A percentile compares a stretch with the other conserved stretches of the same genome.
Evolutionary conservation across 2,888 invertebrate species (phyloP).

Genomic region (Cremastinae sp.): DNA sequence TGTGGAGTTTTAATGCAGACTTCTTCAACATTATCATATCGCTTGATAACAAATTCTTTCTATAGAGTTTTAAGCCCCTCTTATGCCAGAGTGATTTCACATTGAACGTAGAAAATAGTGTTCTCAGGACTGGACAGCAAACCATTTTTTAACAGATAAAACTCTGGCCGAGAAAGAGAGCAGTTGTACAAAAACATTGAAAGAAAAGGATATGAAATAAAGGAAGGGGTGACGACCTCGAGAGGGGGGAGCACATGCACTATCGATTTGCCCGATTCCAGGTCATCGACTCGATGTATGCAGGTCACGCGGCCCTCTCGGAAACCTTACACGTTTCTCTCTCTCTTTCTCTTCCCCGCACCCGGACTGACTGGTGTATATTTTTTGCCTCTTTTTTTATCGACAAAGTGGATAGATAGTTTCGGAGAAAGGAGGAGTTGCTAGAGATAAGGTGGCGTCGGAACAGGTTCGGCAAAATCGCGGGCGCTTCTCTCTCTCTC

Average conservation of each 20-base stretch:
- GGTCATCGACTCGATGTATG: conserved; percentile 58
- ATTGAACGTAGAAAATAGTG: no score
- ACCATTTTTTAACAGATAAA: no score
- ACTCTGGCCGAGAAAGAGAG: not conserved
- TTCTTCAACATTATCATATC: no score
- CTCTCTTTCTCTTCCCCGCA: conserved; percentile 10
- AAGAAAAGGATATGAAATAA: conserved; percentile 10
- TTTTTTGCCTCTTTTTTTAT: conserved; percentile 15
- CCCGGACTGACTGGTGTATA: not conserved
- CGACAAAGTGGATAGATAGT: conserved; percentile 50
- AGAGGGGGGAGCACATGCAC: not conserved
- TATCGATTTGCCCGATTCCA: conserved; percentile 58
- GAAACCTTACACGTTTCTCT: conserved; percentile 37
- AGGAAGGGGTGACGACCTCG: conserved; percentile 1
- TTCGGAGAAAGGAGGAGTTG: conserved; percentile 48
- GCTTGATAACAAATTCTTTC: no score
- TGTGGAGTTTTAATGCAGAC: no score
- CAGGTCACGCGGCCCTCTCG: conserved; percentile 55
- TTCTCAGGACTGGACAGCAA: no score
- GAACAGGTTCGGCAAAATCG: conserved; percentile 56
- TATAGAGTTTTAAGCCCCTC: no score
- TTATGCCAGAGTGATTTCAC: no score
- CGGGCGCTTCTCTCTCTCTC: conserved; percentile 25
- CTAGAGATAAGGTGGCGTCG: conserved; percentile 53
- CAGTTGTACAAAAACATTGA: not conserved